Evolutionary conservation across 2,113 vertebrate species (phyloP), one percentile per base, ranked within the genome.

Genomic region (Corythaixoides concolor): DNA sequence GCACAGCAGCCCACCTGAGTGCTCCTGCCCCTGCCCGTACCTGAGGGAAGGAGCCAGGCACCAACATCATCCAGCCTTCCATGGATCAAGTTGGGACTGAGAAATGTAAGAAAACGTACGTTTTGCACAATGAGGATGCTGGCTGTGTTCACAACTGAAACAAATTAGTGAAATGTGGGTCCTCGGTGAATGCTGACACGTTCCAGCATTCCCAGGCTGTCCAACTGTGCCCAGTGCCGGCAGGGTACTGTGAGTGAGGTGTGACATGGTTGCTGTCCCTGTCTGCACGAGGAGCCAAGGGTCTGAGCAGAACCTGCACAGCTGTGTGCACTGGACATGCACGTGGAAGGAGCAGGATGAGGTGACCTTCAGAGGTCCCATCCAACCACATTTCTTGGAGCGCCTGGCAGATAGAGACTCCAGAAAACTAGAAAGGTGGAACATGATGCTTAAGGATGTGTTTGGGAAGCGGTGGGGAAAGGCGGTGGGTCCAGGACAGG

Each of bases 131-230:
- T 11, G 60, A 52, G 33, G 62, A 6, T 16, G 3, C 19, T 17
- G 27, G 3, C 39, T 62, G 73, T 41, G 20, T 58, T 33, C 23
- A 5, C 6, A 41, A 12, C 28, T 8, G 35, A 37, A 49, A 27
- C 5, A 22, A 28, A 60, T 21, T 0, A 13, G 35, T 33, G 58
- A 49, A 70, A 18, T 39, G 11, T 33, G 76, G 12, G 19, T 55
- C 22, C 22, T 41, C 4, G 1, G 47, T 32, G 58, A 35, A 5
- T 32, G 21, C 39, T 4, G 15, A 2, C 6, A 1, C 27, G 2
- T 32, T 8, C 47, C 88, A 70, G 52, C 28, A 16, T 2, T 47
- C 11, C 64, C 75, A 64, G 55, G 27, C 49, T 59, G 30, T 30
- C 35, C 26, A 45, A 11, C 45, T n/a, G 35, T 41, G 52, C 64